phyloP scores from a whole-genome alignment of 2,888 invertebrate genomes.

The Trissoscelio sp. region DNA sequence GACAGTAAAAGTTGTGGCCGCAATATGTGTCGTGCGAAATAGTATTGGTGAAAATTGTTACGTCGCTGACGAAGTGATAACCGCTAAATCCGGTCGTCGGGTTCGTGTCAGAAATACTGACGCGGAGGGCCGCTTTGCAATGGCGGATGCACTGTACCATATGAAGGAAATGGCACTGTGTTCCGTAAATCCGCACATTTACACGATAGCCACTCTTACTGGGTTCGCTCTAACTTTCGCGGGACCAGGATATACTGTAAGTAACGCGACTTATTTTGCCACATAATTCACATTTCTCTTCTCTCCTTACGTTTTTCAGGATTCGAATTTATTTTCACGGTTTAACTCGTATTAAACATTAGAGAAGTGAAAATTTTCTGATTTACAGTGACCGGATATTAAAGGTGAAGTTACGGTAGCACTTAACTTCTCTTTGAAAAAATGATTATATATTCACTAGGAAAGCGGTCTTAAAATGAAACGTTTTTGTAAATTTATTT shows the following conservation, averaged over 20 bases:
- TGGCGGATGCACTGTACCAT: slow-evolving; percentile 94
- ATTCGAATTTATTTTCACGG: slow-evolving; percentile 44
- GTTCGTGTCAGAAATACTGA: slow-evolving; percentile 97
- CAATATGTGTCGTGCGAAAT: slow-evolving; percentile 94
- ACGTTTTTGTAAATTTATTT: no score
- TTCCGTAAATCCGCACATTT: slow-evolving; percentile 91
- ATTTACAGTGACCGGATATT: slow-evolving; percentile 11
- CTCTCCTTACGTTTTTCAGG: slow-evolving; percentile 33
- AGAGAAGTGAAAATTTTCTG: slow-evolving; percentile 19
- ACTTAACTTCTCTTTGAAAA: background rate
- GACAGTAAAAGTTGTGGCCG: slow-evolving; percentile 91
- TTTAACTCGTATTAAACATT: slow-evolving; percentile 31
- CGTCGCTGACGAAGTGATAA: slow-evolving; percentile 95
- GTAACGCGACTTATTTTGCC: slow-evolving; percentile 68
- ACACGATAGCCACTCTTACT: slow-evolving; percentile 95
- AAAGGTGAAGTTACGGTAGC: background rate
- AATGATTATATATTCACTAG: no score
- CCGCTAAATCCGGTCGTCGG: slow-evolving; percentile 91
- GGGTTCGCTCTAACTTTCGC: slow-evolving; percentile 91
- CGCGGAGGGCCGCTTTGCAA: slow-evolving; percentile 95
- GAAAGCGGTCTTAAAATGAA: no score
- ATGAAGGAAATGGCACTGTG: slow-evolving; percentile 88
- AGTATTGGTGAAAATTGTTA: slow-evolving; percentile 94
- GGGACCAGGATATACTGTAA: slow-evolving; percentile 89
- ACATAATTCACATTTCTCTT: slow-evolving; percentile 39